Percentiles rank a stretch among this genome's conserved stretches.
These are phyloP conservation scores for Dasyprocta punctata DNA, from an alignment of 2,113 vertebrate genomes.

Conservation along the genomic window DNA sequence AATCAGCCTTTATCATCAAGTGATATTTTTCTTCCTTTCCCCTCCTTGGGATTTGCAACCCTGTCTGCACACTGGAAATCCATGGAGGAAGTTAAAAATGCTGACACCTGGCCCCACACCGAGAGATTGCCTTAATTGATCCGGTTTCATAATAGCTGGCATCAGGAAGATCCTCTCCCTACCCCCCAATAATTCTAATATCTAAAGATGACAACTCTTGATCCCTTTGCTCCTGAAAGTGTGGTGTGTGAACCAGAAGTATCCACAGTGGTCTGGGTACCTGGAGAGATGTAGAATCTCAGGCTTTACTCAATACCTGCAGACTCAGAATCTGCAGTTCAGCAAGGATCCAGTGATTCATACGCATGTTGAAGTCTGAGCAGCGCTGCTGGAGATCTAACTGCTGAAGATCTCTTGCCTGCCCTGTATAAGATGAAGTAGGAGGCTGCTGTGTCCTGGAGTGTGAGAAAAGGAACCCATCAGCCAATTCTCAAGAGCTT, in stretches of 20 bases:
- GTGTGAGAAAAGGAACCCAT: neutral
- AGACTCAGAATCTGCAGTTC: no score
- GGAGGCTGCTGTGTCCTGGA: neutral
- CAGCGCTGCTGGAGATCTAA: no score
- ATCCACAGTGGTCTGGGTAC: neutral
- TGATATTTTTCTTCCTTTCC: conserved; percentile 50
- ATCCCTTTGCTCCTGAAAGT: neutral
- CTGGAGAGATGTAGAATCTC: no score
- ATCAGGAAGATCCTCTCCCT: neutral
- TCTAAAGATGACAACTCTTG: neutral
- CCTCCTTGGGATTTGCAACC: neutral
- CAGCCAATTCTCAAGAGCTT: no score
- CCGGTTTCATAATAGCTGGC: neutral
- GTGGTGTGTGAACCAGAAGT: neutral
- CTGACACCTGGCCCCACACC: neutral
- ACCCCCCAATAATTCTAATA: neutral
- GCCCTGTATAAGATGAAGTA: no score
- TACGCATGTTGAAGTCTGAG: no score
- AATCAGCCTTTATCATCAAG: conserved; percentile 70
- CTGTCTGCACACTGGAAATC: conserved; percentile 5
- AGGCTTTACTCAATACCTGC: no score
- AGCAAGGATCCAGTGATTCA: no score
- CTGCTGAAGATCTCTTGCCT: no score
- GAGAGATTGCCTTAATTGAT: neutral
- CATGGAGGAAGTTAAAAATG: conserved; percentile 45